Percentiles rank a stretch among this genome's conserved stretches.
These are phyloP conservation scores for Eclectus roratus DNA, from an alignment of 2,113 vertebrate species.

Conservation along the genomic window DNA sequence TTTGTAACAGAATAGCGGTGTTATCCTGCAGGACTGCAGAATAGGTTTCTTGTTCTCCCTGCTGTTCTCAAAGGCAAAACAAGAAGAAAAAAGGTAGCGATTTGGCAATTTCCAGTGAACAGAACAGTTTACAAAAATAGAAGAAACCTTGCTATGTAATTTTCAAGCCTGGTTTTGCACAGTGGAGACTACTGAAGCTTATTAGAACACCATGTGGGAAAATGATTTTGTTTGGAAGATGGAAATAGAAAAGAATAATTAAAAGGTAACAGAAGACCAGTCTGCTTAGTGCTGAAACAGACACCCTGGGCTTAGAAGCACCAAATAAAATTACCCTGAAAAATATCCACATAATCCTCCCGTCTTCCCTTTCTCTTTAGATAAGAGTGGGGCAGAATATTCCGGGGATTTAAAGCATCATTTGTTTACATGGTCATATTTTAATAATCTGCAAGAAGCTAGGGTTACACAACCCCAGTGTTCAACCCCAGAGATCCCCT, in stretches of 20 bases:
- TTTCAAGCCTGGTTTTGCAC: neutral
- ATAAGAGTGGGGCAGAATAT: constrained; percentile 26
- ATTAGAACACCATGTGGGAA: neutral
- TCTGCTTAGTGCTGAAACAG: constrained; percentile 4
- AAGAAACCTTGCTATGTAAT: neutral
- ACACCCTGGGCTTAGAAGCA: neutral
- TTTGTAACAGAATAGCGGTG: neutral
- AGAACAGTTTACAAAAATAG: neutral
- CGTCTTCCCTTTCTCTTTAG: constrained; percentile 51
- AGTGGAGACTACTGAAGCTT: neutral
- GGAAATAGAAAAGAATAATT: constrained; percentile 14
- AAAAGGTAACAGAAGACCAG: neutral
- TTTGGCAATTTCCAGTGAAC: neutral
- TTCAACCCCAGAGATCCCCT: constrained; percentile 22
- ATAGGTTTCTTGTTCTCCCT: neutral
- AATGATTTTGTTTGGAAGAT: constrained; percentile 1
- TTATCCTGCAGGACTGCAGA: neutral
- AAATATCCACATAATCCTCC: constrained; percentile 54
- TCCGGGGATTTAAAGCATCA: constrained; percentile 29
- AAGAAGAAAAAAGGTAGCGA: neutral
- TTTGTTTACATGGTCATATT: constrained; percentile 64
- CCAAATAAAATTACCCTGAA: constrained; percentile 45
- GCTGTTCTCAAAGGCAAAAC: neutral
- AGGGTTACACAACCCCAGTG: constrained; percentile 33
- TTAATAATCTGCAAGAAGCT: constrained; percentile 66